Evolutionary conservation across 2,888 invertebrate genomes (phyloP), one percentile per base, ranked within the genome.

Genomic region (Aleiodes leptofemur): DNA sequence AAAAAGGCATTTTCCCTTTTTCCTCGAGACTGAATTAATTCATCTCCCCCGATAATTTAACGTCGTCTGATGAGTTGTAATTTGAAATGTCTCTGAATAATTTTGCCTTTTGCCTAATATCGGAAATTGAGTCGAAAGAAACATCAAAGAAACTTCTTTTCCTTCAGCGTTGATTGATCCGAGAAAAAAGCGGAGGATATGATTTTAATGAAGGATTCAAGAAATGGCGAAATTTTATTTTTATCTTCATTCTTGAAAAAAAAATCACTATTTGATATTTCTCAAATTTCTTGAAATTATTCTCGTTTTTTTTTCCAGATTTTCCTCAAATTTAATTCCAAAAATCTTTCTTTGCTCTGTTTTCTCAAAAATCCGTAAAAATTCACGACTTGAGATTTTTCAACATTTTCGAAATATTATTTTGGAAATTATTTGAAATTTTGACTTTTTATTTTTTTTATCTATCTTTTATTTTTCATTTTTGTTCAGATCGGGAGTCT

Each of bases 401-500:
- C 6, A 38, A 8, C 0, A 38, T 5, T 5, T 38, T 23, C 23
- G 38, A 3, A n/a, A n/a, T n/a, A n/a, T n/a, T n/a, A 38, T 5
- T 5, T 38, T 23, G 1, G 38, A 3, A 38, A 23, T 4, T 48
- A 14, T 50, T 29, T 57, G 7, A 23, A 6, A n/a, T 50, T 75
- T 68, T n/a, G n/a, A n/a, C n/a, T n/a, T n/a, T n/a, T n/a, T n/a
- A n/a, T n/a, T n/a, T 78, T 76, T 1, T 23, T 23, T 23, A 23
- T 23, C 2, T 23, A 23, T 23, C 2, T 23, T 23, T 23, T 23
- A 76, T 69, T 69, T 70, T 75, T 76, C 71, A 70, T 61, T 77
- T 55, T 13, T 38, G 14, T 57, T 29, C 84, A 89, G 89, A 85
- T 87, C 89, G 82, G 88, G 87, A 70, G 96, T 97, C 90, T 97